A percentile compares a stretch with the other conserved stretches of the same genome.
Evolutionary conservation across 2,888 invertebrate genomes (phyloP).

Genomic region (Xanthorhoe designata): DNA sequence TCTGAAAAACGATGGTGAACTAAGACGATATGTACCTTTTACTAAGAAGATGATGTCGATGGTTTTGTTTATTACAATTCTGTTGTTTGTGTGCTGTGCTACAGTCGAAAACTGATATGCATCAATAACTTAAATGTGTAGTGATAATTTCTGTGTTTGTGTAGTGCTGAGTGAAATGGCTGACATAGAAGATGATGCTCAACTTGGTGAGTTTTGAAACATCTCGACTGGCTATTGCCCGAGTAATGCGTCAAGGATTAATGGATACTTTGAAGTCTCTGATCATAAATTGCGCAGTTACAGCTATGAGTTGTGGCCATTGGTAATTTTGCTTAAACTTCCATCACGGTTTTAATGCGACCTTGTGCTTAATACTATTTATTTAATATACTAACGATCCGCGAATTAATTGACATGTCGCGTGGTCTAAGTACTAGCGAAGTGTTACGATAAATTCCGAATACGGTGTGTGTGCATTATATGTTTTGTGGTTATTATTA

Average conservation of each 20-base stretch:
- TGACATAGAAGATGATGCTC: conserved; percentile 53
- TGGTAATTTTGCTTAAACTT: conserved; percentile 63
- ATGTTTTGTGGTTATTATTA: no score
- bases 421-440: conserved; percentile 20
- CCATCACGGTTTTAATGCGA: conserved; percentile 58
- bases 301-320: conserved; percentile 54
- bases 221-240: conserved; percentile 50
- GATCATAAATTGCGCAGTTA: conserved; percentile 75
- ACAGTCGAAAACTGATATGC: conserved; percentile 41
- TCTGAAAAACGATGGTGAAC: conserved; percentile 55
- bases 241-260: conserved; percentile 71
- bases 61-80: conserved; percentile 45
- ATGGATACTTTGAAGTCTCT: conserved; percentile 70
- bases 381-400: conserved; percentile 49
- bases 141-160: conserved; percentile 49
- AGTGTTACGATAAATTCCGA: conserved; percentile 3
- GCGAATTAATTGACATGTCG: conserved; percentile 41
- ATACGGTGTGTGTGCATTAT: not conserved
- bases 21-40: conserved; percentile 45
- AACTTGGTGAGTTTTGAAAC: conserved; percentile 63
- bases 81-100: conserved; percentile 16
- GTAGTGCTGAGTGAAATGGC: conserved; percentile 59
- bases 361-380: conserved; percentile 60
- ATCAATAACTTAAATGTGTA: conserved; percentile 44
- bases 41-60: no score